Percentiles rank a stretch among this genome's conserved stretches.
Conservation (phyloP, 2,113 vertebrate species). For the Triplophysa dalaica region DNA sequence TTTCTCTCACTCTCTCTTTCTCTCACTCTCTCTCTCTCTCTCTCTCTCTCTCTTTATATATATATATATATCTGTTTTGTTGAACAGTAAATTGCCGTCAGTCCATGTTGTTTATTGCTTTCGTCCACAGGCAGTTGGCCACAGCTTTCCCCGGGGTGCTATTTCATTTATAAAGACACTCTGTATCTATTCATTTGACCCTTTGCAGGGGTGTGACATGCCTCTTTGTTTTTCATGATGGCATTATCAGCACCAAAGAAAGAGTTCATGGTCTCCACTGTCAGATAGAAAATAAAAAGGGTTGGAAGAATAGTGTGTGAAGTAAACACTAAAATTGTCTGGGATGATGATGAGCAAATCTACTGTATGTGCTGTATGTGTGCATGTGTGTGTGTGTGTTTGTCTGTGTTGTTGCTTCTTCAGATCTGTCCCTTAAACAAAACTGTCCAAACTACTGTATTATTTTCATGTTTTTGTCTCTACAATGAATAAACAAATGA, state of each 20-base stretch:
- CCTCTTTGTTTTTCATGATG: constrained; percentile 18
- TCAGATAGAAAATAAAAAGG: neutral
- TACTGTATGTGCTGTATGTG: too few species aligned
- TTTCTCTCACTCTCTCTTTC: neutral
- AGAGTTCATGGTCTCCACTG: neutral
- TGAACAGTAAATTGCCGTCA: neutral
- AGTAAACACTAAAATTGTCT: too few species aligned
- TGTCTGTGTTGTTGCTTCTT: too few species aligned
- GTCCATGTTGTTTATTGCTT: constrained; percentile 30
- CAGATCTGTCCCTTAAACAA: too few species aligned
- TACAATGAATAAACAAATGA: too few species aligned
- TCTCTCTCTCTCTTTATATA: neutral
- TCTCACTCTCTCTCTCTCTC: neutral
- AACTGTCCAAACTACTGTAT: too few species aligned
- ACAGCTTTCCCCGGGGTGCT: constrained; percentile 28
- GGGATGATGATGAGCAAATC: too few species aligned
- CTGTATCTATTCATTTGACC: constrained; percentile 21
- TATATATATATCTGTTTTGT: neutral
- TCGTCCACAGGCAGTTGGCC: constrained; percentile 9
- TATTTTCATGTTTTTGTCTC: too few species aligned
- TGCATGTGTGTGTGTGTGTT: too few species aligned
- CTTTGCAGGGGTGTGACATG: neutral
- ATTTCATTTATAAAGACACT: constrained; percentile 25
- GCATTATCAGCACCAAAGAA: neutral
- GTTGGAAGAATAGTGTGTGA: too few species aligned